phyloP scores from a whole-genome alignment of 2,797 vertebrate species.

The Enteromius anoplus region DNA sequence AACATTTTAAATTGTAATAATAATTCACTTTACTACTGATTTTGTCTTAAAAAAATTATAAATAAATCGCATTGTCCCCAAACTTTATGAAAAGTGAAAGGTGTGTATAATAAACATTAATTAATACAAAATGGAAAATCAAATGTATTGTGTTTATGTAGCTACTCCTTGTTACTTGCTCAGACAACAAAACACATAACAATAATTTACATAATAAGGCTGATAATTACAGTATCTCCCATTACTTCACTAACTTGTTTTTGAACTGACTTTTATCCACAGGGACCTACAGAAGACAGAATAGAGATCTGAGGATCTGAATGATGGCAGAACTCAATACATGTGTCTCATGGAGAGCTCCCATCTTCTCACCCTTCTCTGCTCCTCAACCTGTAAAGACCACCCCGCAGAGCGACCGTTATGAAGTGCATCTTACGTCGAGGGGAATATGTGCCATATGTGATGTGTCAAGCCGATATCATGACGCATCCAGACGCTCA shows the following conservation, averaged over 20 bases:
- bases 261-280: background rate
- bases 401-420: background rate
- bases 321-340: background rate
- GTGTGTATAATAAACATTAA: background rate
- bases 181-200: background rate
- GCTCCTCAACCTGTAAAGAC: constrained; percentile 19
- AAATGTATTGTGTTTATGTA: background rate
- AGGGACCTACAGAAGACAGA: background rate
- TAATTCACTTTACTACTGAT: background rate
- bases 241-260: constrained; percentile 1
- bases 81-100: background rate
- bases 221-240: too few species aligned
- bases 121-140: background rate
- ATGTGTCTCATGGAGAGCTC: background rate
- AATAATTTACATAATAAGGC: background rate
- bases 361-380: constrained; percentile 1
- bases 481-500: constrained; percentile 26
- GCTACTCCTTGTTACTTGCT: background rate
- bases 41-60: background rate
- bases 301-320: background rate
- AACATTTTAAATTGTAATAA: background rate
- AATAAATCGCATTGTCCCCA: background rate
- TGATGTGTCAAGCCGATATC: constrained; percentile 32
- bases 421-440: constrained; percentile 28
- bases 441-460: constrained; percentile 22